Evolutionary conservation across 2,797 vertebrate genomes (phyloP).

Genomic region (Smutsia gigantea): DNA sequence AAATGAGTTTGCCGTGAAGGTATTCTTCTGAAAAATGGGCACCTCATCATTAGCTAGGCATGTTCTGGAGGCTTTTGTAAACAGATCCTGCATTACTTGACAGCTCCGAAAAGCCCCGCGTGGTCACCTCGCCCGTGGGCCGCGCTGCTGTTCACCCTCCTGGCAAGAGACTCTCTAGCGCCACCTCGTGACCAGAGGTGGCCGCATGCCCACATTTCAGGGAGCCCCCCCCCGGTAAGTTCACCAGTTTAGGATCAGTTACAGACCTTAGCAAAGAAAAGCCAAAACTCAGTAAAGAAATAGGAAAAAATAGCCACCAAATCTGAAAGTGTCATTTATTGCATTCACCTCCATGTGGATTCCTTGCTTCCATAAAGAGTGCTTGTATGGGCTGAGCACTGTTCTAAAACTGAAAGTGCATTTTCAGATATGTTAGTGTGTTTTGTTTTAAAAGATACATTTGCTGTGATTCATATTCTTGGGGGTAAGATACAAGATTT

Average conservation of each 20-base stretch:
- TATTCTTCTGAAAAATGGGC: not conserved
- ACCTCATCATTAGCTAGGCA: not conserved
- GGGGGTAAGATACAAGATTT: not conserved
- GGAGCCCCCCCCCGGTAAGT: not conserved
- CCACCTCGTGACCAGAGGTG: conserved; percentile 31
- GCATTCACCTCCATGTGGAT: not conserved
- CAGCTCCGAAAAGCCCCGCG: not conserved
- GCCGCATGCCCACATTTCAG: not conserved
- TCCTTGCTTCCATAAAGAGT: not conserved
- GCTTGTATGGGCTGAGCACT: not conserved
- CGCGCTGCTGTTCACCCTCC: not conserved
- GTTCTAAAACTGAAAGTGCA: not conserved
- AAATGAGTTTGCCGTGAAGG: not conserved
- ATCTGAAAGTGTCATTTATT: not conserved
- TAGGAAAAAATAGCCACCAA: too few relatives aligned
- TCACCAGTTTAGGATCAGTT: not conserved
- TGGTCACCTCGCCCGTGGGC: rapidly evolving
- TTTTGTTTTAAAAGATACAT: not conserved
- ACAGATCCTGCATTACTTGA: not conserved
- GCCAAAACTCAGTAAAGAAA: not conserved
- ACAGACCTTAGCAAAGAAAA: not conserved
- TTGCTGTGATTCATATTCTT: not conserved
- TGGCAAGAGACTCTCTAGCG: not conserved
- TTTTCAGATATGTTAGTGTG: not conserved
- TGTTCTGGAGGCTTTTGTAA: not conserved